Base-by-base conservation (phyloP, 2,113 vertebrate genomes). In the Mesoclemmys tuberculata region DNA sequence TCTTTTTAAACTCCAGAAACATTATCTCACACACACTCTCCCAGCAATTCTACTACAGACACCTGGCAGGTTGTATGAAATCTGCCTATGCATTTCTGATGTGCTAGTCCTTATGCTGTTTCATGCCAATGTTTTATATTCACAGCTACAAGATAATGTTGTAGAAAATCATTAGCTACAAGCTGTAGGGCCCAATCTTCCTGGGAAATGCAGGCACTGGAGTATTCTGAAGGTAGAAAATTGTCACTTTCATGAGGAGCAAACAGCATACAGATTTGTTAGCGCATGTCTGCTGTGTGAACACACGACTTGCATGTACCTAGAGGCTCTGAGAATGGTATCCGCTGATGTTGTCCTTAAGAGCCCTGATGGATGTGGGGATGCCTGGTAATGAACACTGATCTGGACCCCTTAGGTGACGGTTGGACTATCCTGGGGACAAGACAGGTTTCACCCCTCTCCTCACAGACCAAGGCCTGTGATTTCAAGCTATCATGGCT, bases 11-110 rank as follows among this genome's bases (percentile, higher is more conserved):
- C 19, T 13, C 22, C 16, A 12, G 24, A n/a, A 41, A 44, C 14
- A 9, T 12, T 41, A 81, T 54, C 2, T 38, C 31, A 19, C 26
- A 22, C 2, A 24, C 19, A 5, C 8, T 2, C 21, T 46, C 1
- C 3, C 54, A 58, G 22, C 6, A 44, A 2, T 14, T 52, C 14
- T 21, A 2, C 4, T 7, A 2, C 24, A 48, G 71, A n/a, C 8
- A 35, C 8, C 7, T 18, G 75, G 38, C 31, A 16, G 18, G 1
- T 5, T 64, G 21, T 52, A 90, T 56, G 1, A 0, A 31, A 13
- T 77, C 77, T 38, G 38, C n/a, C 22, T 27, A 6, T 75, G 71
- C 71, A 75, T 24, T 75, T 79, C 46, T 31, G 46, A 46, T 49
- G 16, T 31, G 29, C 77, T 3, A 46, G 14, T 48, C 77, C 46